Conservation (phyloP, 2,888 invertebrate genomes). For the Pardosa pseudoannulata region DNA sequence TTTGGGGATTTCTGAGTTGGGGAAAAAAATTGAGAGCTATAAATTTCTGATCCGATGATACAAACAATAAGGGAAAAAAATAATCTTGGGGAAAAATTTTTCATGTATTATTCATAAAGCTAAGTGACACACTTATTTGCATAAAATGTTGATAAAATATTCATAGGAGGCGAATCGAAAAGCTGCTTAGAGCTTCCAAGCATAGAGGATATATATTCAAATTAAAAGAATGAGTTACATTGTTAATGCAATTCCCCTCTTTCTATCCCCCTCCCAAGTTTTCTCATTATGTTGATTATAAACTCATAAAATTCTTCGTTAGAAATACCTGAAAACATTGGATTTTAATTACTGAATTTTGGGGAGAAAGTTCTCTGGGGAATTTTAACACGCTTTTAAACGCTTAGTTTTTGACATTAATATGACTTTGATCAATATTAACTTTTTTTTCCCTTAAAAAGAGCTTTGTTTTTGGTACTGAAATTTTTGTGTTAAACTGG, state of each 20-base stretch:
- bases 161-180: constrained; percentile 48
- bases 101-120: constrained; percentile 57
- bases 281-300: constrained; percentile 26
- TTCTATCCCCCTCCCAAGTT: too few species aligned
- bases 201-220: constrained; percentile 22
- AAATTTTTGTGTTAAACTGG: not conserved
- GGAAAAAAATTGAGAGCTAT: not conserved
- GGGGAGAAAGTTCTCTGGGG: not conserved
- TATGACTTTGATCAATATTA: not conserved
- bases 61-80: not conserved
- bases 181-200: not conserved
- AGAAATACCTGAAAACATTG: constrained; percentile 43
- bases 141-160: constrained; percentile 68
- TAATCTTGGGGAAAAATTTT: not conserved
- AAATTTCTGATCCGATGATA: constrained; percentile 16
- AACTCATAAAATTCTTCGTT: constrained; percentile 30
- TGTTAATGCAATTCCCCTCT: constrained; percentile 32
- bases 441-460: not conserved
- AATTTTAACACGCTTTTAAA: constrained; percentile 17
- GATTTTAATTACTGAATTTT: constrained; percentile 49
- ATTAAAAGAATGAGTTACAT: constrained; percentile 54
- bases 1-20: not conserved
- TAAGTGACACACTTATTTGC: constrained; percentile 62
- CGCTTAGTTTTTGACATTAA: constrained; percentile 22
- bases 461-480: constrained; percentile 5